Base-by-base conservation (phyloP, 2,113 vertebrate species). In the Brachypodius melanocephalos region DNA sequence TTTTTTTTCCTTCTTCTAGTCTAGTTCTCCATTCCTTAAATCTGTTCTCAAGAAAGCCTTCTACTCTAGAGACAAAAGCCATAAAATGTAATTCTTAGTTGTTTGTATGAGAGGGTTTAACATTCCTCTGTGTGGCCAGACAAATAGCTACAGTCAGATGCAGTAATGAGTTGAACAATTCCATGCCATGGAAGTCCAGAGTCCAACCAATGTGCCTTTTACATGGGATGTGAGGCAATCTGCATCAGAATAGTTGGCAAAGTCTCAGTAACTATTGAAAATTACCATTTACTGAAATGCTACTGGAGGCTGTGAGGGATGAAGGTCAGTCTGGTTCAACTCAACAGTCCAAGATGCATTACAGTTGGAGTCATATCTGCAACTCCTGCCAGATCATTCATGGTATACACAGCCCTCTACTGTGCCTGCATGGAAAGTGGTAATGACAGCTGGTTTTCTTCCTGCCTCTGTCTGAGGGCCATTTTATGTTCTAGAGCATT, bases 201-300 rank as follows among this genome's bases (percentile, higher is more conserved):
- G 62, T 68, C 42, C n/a, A 84, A 76, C 38, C 65, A 85, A 72
- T 4, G 21, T 48, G 75, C 46, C 67, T 93, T 88, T 93, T 76
- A 90, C 49, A 69, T 25, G 59, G 78, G 38, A 28, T 72, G 28
- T 69, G 82, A 88, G 75, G 84, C 67, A 92, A 76, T 86, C 68
- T 90, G 76, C 75, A 93, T 80, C 72, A 62, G 82, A 95, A 85
- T 42, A 72, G 48, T 25, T 94, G 93, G 78, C 74, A 88, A 85
- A 85, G 19, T 45, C 58, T 85, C 58, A 57, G 25, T 59, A 89
- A 57, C 7, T 59, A 32, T 17, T 79, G 62, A 88, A 93, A 91
- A 94, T 79, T 49, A 58, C 36, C 85, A 49, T 76, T 91, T 93
- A 89, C 66, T 91, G 85, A 91, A 94, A 94, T 54, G 54, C 76